Base-by-base conservation (phyloP, 1,140 invertebrate species). In the Dysdera silvatica region DNA sequence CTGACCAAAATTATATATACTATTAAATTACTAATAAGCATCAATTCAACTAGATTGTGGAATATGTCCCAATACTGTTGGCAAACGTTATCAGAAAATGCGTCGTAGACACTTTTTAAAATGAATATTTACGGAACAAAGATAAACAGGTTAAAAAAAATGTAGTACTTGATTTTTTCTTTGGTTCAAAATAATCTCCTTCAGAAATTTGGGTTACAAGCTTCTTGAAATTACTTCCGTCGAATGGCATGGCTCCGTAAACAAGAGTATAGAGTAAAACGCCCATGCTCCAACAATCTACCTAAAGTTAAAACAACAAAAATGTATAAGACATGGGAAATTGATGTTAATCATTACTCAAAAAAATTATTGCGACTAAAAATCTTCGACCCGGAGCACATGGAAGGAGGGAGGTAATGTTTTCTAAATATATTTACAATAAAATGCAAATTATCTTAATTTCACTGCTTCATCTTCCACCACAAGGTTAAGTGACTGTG, bases 241-340 rank as follows among this genome's bases (percentile, higher is more conserved):
- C 95, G 76, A 99, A 99, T 26, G 96, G 96, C 96, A 99, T 99
- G 67, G 95, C 92, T 70, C 96, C 95, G 77, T 99, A 99, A 47
- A 98, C 95, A 71, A 99, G 79, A 28, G 96, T 98, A 73, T 99
- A 99, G 0, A 99, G 79, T 20, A 99, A 80, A 37, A 99, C 96
- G 56, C 96, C 96, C 49, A 99, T 78, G 20, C 93, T 97, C 96
- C 95, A 98, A 75, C 89, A 95, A 70, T 83, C 82, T 47, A 83
- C 81, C 68, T 65, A 5, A 16, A n/a, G n/a, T 10, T 14, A 49
- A 49, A 20, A 14, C 41, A 45, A 45, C 8, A 20, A 18, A 8
- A n/a, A 37, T 37, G 8, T 37, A 10, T 10, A 8, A 10, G 8
- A 10, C 35, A 37, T 37, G 35, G n/a, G n/a, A 10, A 10, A 10